Base-by-base conservation (phyloP, 2,888 invertebrate genomes). In the Lagria hirta region DNA sequence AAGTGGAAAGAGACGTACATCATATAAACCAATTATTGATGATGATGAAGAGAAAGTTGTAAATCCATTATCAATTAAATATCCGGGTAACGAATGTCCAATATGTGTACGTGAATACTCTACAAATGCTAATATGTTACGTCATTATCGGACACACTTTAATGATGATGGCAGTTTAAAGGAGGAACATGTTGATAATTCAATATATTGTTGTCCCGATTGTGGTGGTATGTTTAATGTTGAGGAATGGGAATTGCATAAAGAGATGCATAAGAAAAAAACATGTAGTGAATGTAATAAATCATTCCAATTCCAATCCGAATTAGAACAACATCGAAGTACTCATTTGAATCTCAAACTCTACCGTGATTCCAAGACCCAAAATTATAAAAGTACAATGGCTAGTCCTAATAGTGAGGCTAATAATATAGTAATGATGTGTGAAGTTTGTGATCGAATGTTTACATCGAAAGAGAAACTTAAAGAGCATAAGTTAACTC, bases 291-390 rank as follows among this genome's bases (percentile, higher is more conserved):
- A 83, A 30, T 84, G 84, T 54, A 79, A 78, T 8, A 77, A 80
- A 60, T 75, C 78, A 34, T 83, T 83, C 65, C 65, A 76, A 30
- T 75, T 80, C 3, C 76, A 78, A 13, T 73, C 74, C 0, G 82
- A 83, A 51, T 69, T 83, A 2, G 77, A 78, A 0, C 82, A 83
- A 57, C 84, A 84, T 58, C 77, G 81, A 47, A 82, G 79, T 57
- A 76, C 79, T 3, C 84, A 84, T 62, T 71, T 83, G 49, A 78
- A 82, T 54, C 75, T 83, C 2, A 84, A 83, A 56, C 75, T 83
- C 30, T 83, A 80, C 58, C 78, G 81, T 54, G 82, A 82, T 32
- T 78, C 82, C 0, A 77, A 80, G 56, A 79, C 80, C 30, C 67
- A 79, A 23, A 72, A 77, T 1, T 80, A 81, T 50, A 79, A 77